A percentile compares a stretch with the other conserved stretches of the same genome.
Conservation (phyloP, 2,113 vertebrate genomes). For the Rattus norvegicus region GRCr8 NC_086022.1:44620001-44620500, state of each 20-base stretch:
- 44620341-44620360: neutral
- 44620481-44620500: neutral
- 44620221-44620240: neutral
- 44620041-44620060: neutral
- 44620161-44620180: neutral
- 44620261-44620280: neutral
- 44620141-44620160: conserved; percentile 7
- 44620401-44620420: neutral
- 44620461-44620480: neutral
- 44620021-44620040: neutral
- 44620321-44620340: neutral
- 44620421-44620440: neutral
- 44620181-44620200: neutral
- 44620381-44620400: neutral
- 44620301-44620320: neutral
- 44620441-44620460: neutral
- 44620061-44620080: conserved; percentile 14
- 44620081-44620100: conserved; percentile 1
- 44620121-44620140: conserved; percentile 13
- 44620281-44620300: neutral
- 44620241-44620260: too few species aligned
- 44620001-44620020: neutral
- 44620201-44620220: neutral
- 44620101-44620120: neutral
- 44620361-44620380: neutral